Base-by-base conservation (phyloP, 2,888 invertebrate species). In the Pinctada fucata region DNA sequence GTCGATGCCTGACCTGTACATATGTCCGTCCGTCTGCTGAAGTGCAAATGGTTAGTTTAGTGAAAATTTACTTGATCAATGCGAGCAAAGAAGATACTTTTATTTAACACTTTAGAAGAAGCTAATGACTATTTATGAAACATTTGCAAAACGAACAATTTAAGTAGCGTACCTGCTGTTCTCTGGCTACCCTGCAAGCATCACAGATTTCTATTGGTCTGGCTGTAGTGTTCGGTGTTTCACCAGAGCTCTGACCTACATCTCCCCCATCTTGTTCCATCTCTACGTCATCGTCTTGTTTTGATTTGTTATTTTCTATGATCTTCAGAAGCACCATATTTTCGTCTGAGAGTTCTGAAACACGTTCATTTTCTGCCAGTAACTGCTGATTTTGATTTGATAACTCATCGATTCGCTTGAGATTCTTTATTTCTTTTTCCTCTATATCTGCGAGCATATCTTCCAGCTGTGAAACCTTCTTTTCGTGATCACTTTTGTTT, bases 401-500 rank as follows among this genome's bases (percentile, higher is more conserved):
- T 13, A 66, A 13, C 13, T 74, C 74, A 66, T 65, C 65, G n/a
- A 65, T 74, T 45, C 66, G 65, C 13, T 79, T 76, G 52, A 79
- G 80, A 52, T 84, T 51, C 13, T 81, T 80, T 10, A 82, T 79
- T 75, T 85, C 83, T 49, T 76, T 79, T 48, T 85, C 83, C 73
- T 83, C 82, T 31, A 84, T 72, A 47, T 76, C 78, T 70, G 75
- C 71, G n/a, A 86, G 50, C 73, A 84, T 82, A 64, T 82, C 84
- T 67, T 86, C 84, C 31, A 82, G 75, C 16, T 85, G 84, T 67
- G 76, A 63, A 45, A 82, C 75, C 69, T 75, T 75, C 10, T 13
- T 45, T 1, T 75, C 75, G 3, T 67, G 31, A 31, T 75, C 67
- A n/a, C 63, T 58, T 69, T 69, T 69, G 2, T 58, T 31, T 8